These are phyloP conservation scores for Myrmecophaga tridactyla DNA, from an alignment of 2,113 vertebrate species.

Conservation along the genomic window DNA sequence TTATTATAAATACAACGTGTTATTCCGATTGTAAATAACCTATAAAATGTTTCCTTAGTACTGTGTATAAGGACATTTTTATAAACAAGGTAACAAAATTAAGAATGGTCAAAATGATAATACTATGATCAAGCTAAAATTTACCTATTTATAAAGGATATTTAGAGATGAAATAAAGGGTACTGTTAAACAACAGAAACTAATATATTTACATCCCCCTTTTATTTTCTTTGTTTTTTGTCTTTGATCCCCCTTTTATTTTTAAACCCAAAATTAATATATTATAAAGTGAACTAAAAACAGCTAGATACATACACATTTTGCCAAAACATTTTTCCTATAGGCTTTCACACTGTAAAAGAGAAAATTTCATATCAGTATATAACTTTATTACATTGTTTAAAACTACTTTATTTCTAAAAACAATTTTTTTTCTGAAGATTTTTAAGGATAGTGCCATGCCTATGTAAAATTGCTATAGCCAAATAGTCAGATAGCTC, in stretches of 20 bases:
- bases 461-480: neutral
- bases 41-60: neutral
- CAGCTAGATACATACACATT: constrained; percentile 91
- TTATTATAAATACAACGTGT: neutral
- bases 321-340: constrained; percentile 96
- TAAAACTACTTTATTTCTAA: constrained; percentile 5
- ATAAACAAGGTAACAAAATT: constrained; percentile 2
- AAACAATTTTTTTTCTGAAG: constrained; percentile 32
- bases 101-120: constrained; percentile 3
- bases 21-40: neutral
- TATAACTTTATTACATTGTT: neutral
- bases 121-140: neutral
- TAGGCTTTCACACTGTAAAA: constrained; percentile 94
- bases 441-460: neutral
- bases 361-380: constrained; percentile 51
- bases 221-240: no score
- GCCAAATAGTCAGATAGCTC: constrained; percentile 2
- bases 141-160: constrained; percentile 19
- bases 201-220: neutral
- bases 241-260: neutral
- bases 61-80: neutral
- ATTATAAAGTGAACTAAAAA: neutral
- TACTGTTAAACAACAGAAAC: constrained; percentile 15
- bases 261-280: constrained; percentile 2
- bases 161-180: neutral